Evolutionary conservation across 2,113 vertebrate species (phyloP).

Genomic region (Pheucticus melanocephalus): DNA sequence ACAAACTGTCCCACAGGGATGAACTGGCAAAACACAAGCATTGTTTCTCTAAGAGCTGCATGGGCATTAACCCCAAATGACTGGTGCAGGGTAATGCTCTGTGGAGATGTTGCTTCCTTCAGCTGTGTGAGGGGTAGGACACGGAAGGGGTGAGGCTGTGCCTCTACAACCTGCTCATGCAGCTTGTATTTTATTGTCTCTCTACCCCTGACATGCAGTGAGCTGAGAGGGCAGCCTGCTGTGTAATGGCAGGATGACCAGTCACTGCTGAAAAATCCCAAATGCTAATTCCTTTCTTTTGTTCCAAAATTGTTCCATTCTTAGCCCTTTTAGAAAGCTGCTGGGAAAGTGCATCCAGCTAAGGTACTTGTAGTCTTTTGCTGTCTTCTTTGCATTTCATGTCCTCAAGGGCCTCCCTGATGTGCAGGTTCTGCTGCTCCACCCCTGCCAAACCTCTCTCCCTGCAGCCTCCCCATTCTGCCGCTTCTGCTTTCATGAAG

Average conservation of each 20-base stretch:
- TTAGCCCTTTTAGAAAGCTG: background rate
- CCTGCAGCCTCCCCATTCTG: background rate
- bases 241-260: fast-evolving
- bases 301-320: background rate
- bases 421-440: background rate
- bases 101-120: background rate
- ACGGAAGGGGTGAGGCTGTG: background rate
- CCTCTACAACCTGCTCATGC: background rate
- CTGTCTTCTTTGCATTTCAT: background rate
- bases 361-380: background rate
- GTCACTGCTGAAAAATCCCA: background rate
- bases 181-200: fast-evolving
- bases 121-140: background rate
- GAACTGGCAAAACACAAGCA: background rate
- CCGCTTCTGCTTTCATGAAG: background rate
- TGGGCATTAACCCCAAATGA: background rate
- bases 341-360: background rate
- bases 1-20: background rate
- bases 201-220: fast-evolving
- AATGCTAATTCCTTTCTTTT: background rate
- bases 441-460: background rate
- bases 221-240: background rate
- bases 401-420: background rate
- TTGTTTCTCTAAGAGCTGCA: fast-evolving
- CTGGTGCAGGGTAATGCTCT: no score